These are phyloP conservation scores for Nemotelus nigrinus DNA, from an alignment of 2,888 invertebrate genomes.

Conservation along the genomic window DNA sequence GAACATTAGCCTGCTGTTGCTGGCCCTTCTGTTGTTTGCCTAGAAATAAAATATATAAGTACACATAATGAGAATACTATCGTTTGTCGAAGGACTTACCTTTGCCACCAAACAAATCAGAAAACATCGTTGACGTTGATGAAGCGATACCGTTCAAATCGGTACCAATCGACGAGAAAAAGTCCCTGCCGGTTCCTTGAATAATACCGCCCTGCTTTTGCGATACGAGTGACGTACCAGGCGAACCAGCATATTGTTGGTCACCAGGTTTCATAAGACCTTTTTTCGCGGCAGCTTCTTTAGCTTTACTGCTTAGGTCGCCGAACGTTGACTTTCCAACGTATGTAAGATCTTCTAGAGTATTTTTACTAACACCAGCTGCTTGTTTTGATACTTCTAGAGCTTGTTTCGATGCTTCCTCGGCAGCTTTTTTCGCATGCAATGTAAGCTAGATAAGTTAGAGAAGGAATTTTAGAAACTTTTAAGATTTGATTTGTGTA, in stretches of 20 bases:
- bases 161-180: slow-evolving; percentile 90
- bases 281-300: slow-evolving; percentile 86
- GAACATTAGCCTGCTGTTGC: slow-evolving; percentile 58
- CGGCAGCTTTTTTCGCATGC: slow-evolving; percentile 89
- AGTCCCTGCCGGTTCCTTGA: slow-evolving; percentile 77
- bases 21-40: slow-evolving; percentile 56
- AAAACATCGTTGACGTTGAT: slow-evolving; percentile 93
- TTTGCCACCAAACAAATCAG: slow-evolving; percentile 88
- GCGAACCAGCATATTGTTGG: slow-evolving; percentile 25
- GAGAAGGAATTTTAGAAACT: too few species aligned
- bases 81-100: slow-evolving; percentile 63
- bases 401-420: slow-evolving; percentile 86
- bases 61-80: not conserved
- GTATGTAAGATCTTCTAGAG: slow-evolving; percentile 86
- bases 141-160: slow-evolving; percentile 93
- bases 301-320: slow-evolving; percentile 90
- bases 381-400: slow-evolving; percentile 88
- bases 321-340: slow-evolving; percentile 91
- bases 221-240: slow-evolving; percentile 60
- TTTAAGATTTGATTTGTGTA: too few species aligned
- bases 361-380: slow-evolving; percentile 87
- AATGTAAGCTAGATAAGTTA: slow-evolving; percentile 73
- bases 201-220: slow-evolving; percentile 64
- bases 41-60: not conserved
- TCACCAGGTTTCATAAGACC: slow-evolving; percentile 78